These are phyloP conservation scores for Sebastolobus altivelis DNA, from an alignment of 2,797 vertebrate species.

Conservation along the genomic window DNA sequence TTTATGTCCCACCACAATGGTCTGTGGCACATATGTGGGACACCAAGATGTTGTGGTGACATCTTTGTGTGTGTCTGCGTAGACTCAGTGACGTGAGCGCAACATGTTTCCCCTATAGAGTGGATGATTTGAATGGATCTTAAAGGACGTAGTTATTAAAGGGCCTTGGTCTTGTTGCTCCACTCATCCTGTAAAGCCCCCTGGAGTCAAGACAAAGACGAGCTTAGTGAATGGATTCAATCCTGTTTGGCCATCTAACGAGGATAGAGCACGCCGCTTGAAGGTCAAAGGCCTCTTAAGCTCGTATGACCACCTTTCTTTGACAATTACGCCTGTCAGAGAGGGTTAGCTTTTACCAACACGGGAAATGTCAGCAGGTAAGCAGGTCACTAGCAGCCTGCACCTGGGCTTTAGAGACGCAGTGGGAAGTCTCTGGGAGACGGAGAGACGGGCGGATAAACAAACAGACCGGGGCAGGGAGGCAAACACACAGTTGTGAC, in stretches of 20 bases:
- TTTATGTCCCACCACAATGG: slow-evolving; percentile 56
- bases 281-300: slow-evolving; percentile 70
- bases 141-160: slow-evolving; percentile 4
- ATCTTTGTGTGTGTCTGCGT: slow-evolving; percentile 32
- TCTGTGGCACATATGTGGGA: slow-evolving; percentile 46
- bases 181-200: slow-evolving; percentile 36
- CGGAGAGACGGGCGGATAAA: slow-evolving; percentile 41
- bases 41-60: slow-evolving; percentile 32
- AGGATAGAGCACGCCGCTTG: slow-evolving; percentile 43
- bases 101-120: slow-evolving; percentile 8
- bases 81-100: slow-evolving; percentile 20
- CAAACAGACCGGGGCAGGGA: slow-evolving; percentile 47
- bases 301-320: slow-evolving; percentile 61
- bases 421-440: slow-evolving; percentile 51
- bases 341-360: slow-evolving; percentile 54
- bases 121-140: slow-evolving; percentile 2
- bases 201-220: slow-evolving; percentile 54
- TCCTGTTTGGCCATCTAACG: slow-evolving; percentile 65
- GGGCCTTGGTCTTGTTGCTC: slow-evolving; percentile 10
- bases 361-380: slow-evolving; percentile 72
- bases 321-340: slow-evolving; percentile 63
- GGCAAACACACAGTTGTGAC: slow-evolving; percentile 61
- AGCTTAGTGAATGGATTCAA: slow-evolving; percentile 58
- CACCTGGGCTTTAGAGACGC: slow-evolving; percentile 32
- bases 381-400: slow-evolving; percentile 57